Conservation (phyloP, 2,888 invertebrate species). For the Quadriops clusia region DNA sequence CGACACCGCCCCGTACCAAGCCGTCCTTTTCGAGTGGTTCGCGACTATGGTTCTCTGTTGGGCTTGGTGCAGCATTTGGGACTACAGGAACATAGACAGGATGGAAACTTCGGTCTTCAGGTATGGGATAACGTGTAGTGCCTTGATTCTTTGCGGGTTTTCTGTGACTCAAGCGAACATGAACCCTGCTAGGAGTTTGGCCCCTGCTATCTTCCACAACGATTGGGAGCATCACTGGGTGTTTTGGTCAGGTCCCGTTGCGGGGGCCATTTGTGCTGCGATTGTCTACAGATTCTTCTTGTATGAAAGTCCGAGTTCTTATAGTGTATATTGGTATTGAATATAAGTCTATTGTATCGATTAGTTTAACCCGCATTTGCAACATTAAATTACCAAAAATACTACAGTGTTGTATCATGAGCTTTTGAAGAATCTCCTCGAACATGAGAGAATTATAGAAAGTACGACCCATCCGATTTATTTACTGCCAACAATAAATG, state of each 20-base stretch:
- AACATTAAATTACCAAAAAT: no score
- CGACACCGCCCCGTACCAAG: neutral
- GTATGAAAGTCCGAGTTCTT: no score
- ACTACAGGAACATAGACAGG: neutral
- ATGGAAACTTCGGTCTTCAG: neutral
- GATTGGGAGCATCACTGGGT: slow-evolving; percentile 1
- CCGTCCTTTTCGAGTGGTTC: neutral
- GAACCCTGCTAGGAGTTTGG: slow-evolving; percentile 1
- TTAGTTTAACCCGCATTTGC: no score
- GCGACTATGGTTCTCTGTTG: neutral
- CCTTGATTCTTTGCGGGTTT: neutral
- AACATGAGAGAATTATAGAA: no score
- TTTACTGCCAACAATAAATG: no score
- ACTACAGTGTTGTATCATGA: no score
- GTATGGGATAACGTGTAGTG: neutral
- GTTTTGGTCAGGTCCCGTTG: neutral
- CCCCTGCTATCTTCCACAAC: neutral
- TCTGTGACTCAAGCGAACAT: neutral
- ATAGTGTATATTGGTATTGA: no score
- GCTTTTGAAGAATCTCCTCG: no score
- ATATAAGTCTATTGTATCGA: no score
- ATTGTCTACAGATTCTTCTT: neutral
- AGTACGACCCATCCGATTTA: no score
- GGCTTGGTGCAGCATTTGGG: neutral
- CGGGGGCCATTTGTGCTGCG: neutral